These are phyloP conservation scores for Uloborus diversus DNA, from an alignment of 1,140 invertebrate species.

Conservation along the genomic window DNA sequence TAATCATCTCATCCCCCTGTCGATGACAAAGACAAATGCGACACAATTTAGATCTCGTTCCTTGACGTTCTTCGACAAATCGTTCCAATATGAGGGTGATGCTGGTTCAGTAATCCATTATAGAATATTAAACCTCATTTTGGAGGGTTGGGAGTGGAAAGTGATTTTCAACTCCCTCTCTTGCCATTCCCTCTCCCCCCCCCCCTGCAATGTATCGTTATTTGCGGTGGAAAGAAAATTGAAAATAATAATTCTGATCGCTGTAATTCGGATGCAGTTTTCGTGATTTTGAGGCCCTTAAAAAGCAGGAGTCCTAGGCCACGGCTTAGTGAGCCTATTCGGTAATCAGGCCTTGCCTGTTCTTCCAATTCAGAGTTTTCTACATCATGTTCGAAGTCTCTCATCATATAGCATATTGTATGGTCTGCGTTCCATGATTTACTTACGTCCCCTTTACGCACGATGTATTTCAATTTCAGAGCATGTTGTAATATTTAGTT, in stretches of 20 bases:
- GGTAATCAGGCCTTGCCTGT: too few relatives aligned
- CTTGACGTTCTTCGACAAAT: background rate
- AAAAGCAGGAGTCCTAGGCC: too few relatives aligned
- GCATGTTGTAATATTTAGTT: too few relatives aligned
- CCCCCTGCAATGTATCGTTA: too few relatives aligned
- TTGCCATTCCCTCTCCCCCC: background rate
- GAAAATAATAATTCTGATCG: slow-evolving; percentile 32
- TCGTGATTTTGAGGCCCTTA: too few relatives aligned
- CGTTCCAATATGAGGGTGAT: slow-evolving; percentile 26
- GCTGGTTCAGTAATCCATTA: slow-evolving; percentile 13
- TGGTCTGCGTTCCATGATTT: too few relatives aligned
- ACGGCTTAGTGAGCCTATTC: too few relatives aligned
- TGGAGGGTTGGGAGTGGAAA: background rate
- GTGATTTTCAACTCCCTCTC: background rate
- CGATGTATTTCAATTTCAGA: too few relatives aligned
- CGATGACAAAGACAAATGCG: slow-evolving; percentile 27
- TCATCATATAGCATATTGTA: too few relatives aligned
- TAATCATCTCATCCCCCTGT: slow-evolving; percentile 19
- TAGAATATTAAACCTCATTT: background rate
- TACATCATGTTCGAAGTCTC: too few relatives aligned
- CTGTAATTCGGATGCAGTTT: background rate
- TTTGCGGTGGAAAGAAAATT: slow-evolving; percentile 9
- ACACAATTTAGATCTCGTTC: slow-evolving; percentile 22
- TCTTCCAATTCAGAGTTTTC: too few relatives aligned
- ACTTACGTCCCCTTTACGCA: too few relatives aligned